phyloP scores from a whole-genome alignment of 2,888 invertebrate species.

The Silvanus unidentatus region DNA sequence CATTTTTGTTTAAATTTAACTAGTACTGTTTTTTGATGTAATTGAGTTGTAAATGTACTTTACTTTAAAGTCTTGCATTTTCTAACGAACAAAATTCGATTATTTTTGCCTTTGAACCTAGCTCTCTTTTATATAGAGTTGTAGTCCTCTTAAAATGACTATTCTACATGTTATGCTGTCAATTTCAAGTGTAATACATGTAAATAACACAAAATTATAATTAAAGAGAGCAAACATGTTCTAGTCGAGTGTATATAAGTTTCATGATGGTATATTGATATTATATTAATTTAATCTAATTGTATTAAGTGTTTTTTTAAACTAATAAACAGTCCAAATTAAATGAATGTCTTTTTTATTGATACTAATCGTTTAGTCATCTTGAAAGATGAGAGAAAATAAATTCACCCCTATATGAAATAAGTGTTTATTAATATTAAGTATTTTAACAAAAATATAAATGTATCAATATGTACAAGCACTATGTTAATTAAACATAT shows the following conservation, averaged over 20 bases:
- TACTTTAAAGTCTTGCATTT: slow-evolving; percentile 4
- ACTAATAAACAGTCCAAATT: slow-evolving; percentile 31
- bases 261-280: slow-evolving; percentile 35
- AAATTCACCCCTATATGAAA: too few relatives aligned
- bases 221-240: slow-evolving; percentile 33
- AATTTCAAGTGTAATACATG: slow-evolving; percentile 21
- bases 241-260: slow-evolving; percentile 43
- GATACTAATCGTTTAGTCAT: too few relatives aligned
- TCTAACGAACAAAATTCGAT: slow-evolving; percentile 7
- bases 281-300: slow-evolving; percentile 38
- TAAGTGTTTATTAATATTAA: too few relatives aligned
- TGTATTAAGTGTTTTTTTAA: slow-evolving; percentile 42
- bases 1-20: slow-evolving; percentile 19
- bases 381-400: background rate
- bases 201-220: slow-evolving; percentile 25
- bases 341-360: background rate
- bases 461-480: too few relatives aligned
- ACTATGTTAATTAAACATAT: too few relatives aligned
- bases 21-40: slow-evolving; percentile 2
- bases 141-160: slow-evolving; percentile 12
- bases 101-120: slow-evolving; percentile 19
- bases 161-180: slow-evolving; percentile 16
- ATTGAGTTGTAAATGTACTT: too few relatives aligned
- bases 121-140: slow-evolving; percentile 22
- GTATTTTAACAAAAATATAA: too few relatives aligned